phyloP scores from a whole-genome alignment of 2,113 vertebrate species.

The Motacilla tschutschensis region DNA sequence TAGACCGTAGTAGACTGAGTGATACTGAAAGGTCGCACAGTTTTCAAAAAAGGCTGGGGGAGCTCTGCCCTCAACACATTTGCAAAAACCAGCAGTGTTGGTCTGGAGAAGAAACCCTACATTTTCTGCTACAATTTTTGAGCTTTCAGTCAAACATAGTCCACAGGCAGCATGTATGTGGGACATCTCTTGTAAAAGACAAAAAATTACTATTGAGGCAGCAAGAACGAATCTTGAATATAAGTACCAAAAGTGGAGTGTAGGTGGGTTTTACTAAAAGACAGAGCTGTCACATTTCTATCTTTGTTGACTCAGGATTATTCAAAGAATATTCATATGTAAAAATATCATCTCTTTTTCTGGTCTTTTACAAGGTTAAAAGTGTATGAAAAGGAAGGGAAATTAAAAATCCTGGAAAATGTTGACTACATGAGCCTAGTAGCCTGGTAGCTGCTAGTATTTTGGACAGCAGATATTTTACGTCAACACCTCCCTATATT shows the following conservation, averaged over 20 bases:
- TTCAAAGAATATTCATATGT: not conserved
- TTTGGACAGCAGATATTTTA: not conserved
- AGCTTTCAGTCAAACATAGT: not conserved
- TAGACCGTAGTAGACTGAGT: not conserved
- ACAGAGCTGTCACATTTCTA: not conserved
- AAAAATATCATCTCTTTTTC: not conserved
- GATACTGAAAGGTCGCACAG: fast-evolving
- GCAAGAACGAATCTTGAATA: not conserved
- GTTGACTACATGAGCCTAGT: fast-evolving
- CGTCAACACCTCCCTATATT: not conserved
- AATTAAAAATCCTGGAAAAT: not conserved
- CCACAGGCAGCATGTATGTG: fast-evolving
- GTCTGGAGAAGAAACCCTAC: not conserved
- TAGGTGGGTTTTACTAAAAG: not conserved
- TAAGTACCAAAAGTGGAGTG: not conserved
- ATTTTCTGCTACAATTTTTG: not conserved
- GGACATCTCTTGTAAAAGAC: not conserved
- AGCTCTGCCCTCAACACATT: not conserved
- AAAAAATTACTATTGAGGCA: not conserved
- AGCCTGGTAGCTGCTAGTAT: not conserved
- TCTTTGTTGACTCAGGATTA: not conserved
- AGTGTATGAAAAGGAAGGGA: not conserved
- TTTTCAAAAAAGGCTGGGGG: not conserved
- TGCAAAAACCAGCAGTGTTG: not conserved
- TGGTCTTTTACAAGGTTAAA: not conserved